phyloP scores from a whole-genome alignment of 2,113 vertebrate species.

The Sinocyclocheilus rhinocerous region DNA sequence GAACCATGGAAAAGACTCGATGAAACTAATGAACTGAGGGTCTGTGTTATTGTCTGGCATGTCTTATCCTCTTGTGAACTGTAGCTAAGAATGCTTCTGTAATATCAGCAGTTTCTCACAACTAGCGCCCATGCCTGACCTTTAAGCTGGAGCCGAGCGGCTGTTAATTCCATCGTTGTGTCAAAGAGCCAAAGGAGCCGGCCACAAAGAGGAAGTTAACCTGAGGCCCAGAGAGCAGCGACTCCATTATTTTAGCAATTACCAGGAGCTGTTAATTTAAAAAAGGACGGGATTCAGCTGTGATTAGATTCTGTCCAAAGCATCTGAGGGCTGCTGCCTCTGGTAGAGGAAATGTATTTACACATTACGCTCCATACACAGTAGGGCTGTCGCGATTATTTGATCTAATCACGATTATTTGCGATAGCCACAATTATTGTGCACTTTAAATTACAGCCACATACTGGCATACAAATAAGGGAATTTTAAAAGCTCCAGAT shows the following conservation, averaged over 20 bases:
- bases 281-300: conserved; percentile 42
- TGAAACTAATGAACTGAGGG: conserved; percentile 26
- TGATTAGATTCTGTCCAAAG: conserved; percentile 43
- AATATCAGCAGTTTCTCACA: conserved; percentile 44
- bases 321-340: neutral
- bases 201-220: conserved; percentile 19
- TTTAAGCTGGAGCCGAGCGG: conserved; percentile 49
- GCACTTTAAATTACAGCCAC: conserved; percentile 14
- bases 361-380: neutral
- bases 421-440: neutral
- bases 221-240: conserved; percentile 27
- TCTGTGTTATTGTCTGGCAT: conserved; percentile 26
- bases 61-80: neutral
- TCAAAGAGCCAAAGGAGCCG: conserved; percentile 6
- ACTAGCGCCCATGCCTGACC: conserved; percentile 41
- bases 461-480: neutral
- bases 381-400: neutral
- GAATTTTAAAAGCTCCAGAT: neutral
- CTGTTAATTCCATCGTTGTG: conserved; percentile 26
- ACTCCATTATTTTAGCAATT: conserved; percentile 56
- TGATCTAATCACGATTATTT: conserved; percentile 4
- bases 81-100: conserved; percentile 36
- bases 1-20: conserved; percentile 2
- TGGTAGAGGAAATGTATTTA: conserved; percentile 24
- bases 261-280: conserved; percentile 51